Percentiles rank a stretch among this genome's conserved stretches.
Conservation (phyloP, 1,140 invertebrate species). For the Philotrypesis tridentata region DNA sequence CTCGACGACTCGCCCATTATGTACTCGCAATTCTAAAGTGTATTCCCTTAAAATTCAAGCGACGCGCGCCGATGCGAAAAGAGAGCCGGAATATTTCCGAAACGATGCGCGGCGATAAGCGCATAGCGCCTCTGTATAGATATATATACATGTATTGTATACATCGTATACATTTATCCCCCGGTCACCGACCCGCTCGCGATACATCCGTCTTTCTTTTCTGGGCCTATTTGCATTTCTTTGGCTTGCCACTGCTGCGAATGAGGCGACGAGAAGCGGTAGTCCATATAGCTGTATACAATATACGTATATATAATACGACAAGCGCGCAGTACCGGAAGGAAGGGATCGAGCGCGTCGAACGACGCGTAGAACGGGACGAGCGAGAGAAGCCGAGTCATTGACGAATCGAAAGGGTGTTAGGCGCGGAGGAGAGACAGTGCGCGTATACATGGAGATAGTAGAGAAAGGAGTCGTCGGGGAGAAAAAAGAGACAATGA, state of each 20-base stretch:
- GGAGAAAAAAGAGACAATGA: constrained; percentile 28
- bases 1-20: no score
- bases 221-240: constrained; percentile 19
- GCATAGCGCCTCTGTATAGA: no score
- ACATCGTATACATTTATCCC: no score
- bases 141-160: no score
- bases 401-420: constrained; percentile 2
- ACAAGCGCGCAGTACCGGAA: no score
- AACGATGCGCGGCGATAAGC: not conserved
- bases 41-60: no score
- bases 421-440: no score
- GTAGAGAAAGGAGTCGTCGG: constrained; percentile 7
- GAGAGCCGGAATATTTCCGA: not conserved
- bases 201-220: not conserved
- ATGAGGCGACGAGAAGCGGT: not conserved
- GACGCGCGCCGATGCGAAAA: not conserved
- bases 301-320: no score
- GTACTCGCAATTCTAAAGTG: no score
- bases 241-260: not conserved
- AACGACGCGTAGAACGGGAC: not conserved
- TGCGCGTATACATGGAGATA: no score
- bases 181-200: not conserved
- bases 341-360: not conserved
- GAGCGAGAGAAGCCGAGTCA: not conserved
- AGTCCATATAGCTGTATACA: no score